Evolutionary conservation across 2,113 vertebrate species (phyloP).

Genomic region (Seriola rivoliana): DNA sequence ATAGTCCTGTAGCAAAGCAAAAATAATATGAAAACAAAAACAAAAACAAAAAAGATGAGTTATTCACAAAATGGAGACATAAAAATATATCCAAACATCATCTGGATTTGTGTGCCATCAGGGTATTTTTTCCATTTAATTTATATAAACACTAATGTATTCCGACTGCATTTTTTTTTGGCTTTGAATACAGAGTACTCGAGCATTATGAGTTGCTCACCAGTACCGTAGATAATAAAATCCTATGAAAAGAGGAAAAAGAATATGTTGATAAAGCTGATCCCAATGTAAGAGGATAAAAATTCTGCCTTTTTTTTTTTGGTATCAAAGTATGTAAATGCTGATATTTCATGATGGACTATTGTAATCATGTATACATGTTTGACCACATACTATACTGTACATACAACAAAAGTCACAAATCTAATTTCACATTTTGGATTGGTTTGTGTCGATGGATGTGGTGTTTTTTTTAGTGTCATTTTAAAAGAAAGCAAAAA

Average conservation of each 20-base stretch:
- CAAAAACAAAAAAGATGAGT: constrained; percentile 30
- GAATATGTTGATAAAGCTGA: constrained; percentile 90
- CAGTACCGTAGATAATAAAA: constrained; percentile 89
- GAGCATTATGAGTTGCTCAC: constrained; percentile 90
- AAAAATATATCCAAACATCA: constrained; percentile 81
- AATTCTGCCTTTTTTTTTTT: constrained; percentile 91
- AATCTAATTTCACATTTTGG: constrained; percentile 74
- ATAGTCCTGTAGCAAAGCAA: constrained; percentile 65
- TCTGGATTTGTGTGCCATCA: constrained; percentile 89
- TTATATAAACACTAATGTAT: constrained; percentile 90
- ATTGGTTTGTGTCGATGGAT: constrained; percentile 40
- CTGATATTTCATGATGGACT: constrained; percentile 74
- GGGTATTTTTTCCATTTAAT: constrained; percentile 85
- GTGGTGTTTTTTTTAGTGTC: constrained; percentile 5
- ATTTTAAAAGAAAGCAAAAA: constrained; percentile 17
- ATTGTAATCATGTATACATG: constrained; percentile 63
- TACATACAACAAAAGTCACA: constrained; percentile 63
- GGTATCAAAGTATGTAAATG: constrained; percentile 93
- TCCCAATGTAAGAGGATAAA: constrained; percentile 81
- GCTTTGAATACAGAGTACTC: constrained; percentile 88
- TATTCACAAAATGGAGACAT: constrained; percentile 80
- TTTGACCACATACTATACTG: constrained; percentile 58
- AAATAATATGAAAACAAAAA: constrained; percentile 63
- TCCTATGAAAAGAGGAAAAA: constrained; percentile 87
- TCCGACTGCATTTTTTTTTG: constrained; percentile 87